These are phyloP conservation scores for Phengaris arion DNA, from an alignment of 2,888 invertebrate genomes.

Conservation along the genomic window DNA sequence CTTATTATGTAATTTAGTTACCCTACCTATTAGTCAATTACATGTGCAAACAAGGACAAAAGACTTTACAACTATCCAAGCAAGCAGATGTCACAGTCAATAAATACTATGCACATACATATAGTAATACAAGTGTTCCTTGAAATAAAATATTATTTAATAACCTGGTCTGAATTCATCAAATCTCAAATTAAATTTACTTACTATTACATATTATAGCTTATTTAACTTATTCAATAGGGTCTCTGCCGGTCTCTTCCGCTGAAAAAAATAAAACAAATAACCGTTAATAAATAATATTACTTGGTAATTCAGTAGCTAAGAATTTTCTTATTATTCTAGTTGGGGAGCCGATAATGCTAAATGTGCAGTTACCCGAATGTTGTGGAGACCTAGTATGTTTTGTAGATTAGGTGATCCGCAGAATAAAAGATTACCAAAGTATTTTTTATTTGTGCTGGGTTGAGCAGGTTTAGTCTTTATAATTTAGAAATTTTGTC, in stretches of 20 bases:
- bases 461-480: too few relatives aligned
- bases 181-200: constrained; percentile 27
- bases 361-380: too few relatives aligned
- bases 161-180: constrained; percentile 5
- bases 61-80: background rate
- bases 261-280: constrained; percentile 43
- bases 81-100: constrained; percentile 23
- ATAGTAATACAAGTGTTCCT: background rate
- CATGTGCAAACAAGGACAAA: constrained; percentile 4
- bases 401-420: too few relatives aligned
- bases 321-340: too few relatives aligned
- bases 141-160: constrained; percentile 3
- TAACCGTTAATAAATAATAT: too few relatives aligned
- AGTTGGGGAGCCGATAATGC: too few relatives aligned
- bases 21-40: constrained; percentile 4
- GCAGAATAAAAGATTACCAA: constrained; percentile 31
- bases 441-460: too few relatives aligned
- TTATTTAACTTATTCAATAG: constrained; percentile 39
- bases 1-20: background rate
- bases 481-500: too few relatives aligned
- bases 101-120: constrained; percentile 24
- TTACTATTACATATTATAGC: constrained; percentile 30
- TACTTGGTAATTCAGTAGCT: too few relatives aligned
- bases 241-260: constrained; percentile 46
- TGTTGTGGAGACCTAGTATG: too few relatives aligned